phyloP scores from a whole-genome alignment of 2,113 vertebrate species.

The Vicugna pacos region DNA sequence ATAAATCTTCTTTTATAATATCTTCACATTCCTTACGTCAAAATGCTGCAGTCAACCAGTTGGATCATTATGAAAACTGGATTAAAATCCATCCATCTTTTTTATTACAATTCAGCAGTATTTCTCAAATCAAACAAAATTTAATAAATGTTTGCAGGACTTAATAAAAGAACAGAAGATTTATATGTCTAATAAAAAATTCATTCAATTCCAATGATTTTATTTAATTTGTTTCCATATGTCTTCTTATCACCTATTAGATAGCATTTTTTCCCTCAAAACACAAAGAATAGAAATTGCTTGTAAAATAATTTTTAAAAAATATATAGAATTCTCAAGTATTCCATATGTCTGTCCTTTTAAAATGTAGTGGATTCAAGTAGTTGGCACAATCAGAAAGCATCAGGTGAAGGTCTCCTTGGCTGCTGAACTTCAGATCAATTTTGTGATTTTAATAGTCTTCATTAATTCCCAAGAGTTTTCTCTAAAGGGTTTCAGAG shows the following conservation, averaged over 20 bases:
- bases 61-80: slow-evolving; percentile 84
- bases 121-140: slow-evolving; percentile 84
- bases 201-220: slow-evolving; percentile 75
- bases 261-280: slow-evolving; percentile 79
- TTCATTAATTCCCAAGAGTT: not conserved
- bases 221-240: slow-evolving; percentile 84
- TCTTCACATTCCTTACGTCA: slow-evolving; percentile 73
- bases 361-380: not conserved
- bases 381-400: not conserved
- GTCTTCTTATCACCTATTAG: slow-evolving; percentile 80
- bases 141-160: slow-evolving; percentile 85
- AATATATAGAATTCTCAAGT: not conserved
- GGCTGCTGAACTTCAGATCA: not conserved
- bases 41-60: slow-evolving; percentile 78
- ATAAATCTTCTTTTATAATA: slow-evolving; percentile 78
- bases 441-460: not conserved
- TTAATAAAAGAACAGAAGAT: slow-evolving; percentile 87
- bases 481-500: not conserved
- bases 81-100: slow-evolving; percentile 82
- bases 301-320: slow-evolving; percentile 67
- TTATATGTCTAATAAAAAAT: slow-evolving; percentile 85
- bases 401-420: not conserved
- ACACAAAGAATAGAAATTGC: slow-evolving; percentile 54
- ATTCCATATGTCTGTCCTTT: not conserved
- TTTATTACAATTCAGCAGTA: slow-evolving; percentile 83